Conservation (phyloP, 2,113 vertebrate species). For the Martes martes region DNA sequence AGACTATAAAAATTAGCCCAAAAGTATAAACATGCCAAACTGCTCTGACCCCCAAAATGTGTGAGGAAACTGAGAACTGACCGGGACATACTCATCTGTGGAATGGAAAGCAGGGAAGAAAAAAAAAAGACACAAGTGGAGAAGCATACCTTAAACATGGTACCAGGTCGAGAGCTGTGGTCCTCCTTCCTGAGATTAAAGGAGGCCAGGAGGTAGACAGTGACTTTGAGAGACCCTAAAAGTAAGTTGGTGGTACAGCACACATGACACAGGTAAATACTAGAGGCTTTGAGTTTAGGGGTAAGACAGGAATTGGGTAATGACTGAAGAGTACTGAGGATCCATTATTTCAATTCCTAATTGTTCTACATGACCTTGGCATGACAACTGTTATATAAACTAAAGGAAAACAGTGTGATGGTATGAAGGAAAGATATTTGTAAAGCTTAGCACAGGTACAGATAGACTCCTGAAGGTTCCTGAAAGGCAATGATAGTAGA, state of each 20-base stretch:
- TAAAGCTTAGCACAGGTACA: neutral
- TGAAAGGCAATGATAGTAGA: neutral
- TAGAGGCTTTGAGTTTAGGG: too few relatives aligned
- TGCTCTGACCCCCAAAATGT: neutral
- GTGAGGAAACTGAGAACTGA: neutral
- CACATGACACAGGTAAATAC: neutral
- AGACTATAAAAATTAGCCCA: neutral
- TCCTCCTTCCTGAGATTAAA: neutral
- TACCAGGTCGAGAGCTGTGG: neutral
- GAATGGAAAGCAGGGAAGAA: neutral
- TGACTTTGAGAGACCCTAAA: neutral
- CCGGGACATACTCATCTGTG: neutral
- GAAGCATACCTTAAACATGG: neutral
- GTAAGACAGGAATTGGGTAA: neutral
- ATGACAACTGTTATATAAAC: neutral
- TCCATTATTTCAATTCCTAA: neutral
- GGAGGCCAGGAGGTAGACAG: neutral
- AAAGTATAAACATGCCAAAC: slow-evolving; percentile 10
- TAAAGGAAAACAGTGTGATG: neutral
- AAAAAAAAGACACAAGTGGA: neutral
- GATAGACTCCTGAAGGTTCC: neutral
- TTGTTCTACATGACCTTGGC: neutral
- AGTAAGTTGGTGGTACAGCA: neutral
- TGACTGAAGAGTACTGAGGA: neutral
- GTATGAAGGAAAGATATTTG: neutral